Evolutionary conservation across 2,113 vertebrate genomes (phyloP).

Genomic region (Psammodynastes pulverulentus): DNA sequence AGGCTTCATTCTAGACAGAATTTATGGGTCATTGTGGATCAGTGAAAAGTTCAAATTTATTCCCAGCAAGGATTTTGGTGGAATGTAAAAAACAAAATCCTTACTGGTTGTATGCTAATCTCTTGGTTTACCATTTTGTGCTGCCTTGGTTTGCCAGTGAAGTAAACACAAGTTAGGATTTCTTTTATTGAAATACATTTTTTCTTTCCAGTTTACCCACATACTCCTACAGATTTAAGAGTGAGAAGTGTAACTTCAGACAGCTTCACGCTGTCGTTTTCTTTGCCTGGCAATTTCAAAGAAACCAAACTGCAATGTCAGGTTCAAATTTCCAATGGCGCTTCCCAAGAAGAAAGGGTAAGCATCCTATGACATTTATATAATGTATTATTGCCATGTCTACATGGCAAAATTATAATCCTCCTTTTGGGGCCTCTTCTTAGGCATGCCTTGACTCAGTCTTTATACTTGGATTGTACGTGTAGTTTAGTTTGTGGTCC

Average conservation of each 20-base stretch:
- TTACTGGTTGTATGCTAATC: not conserved
- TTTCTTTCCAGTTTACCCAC: slow-evolving; percentile 67
- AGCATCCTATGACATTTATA: slow-evolving; percentile 20
- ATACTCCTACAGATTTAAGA: slow-evolving; percentile 61
- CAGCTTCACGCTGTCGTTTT: slow-evolving; percentile 58
- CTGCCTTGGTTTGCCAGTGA: not conserved
- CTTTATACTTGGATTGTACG: not conserved
- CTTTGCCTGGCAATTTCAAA: slow-evolving; percentile 66
- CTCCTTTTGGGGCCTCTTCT: not conserved
- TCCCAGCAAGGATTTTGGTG: not conserved
- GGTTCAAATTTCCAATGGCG: slow-evolving; percentile 57
- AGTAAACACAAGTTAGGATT: not conserved
- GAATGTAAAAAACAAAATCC: not conserved
- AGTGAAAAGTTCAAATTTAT: not conserved
- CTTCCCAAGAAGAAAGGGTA: slow-evolving; percentile 60
- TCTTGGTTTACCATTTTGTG: not conserved
- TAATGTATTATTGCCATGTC: not conserved
- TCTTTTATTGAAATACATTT: not conserved
- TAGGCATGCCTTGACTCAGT: not conserved
- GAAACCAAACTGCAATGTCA: slow-evolving; percentile 70
- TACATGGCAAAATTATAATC: not conserved
- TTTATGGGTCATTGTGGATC: not conserved
- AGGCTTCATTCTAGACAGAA: not conserved
- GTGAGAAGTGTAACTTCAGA: slow-evolving; percentile 58
- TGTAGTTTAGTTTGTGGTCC: not conserved